A percentile compares a stretch with the other conserved stretches of the same genome.
phyloP scores from a whole-genome alignment of 2,113 vertebrate species.

The Lasiurus cinereus region DNA sequence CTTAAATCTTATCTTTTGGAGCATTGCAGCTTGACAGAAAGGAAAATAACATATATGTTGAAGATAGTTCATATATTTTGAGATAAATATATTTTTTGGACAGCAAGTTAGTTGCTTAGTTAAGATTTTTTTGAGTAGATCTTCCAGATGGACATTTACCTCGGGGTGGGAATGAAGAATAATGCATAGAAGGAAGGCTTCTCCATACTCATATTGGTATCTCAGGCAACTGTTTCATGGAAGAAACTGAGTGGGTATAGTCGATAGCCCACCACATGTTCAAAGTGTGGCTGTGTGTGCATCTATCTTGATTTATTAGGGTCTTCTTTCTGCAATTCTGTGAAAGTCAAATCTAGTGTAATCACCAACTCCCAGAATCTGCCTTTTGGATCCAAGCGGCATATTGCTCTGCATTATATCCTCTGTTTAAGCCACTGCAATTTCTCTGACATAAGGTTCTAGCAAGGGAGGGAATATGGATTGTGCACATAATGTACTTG shows the following conservation, averaged over 20 bases:
- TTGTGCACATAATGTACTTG: slow-evolving; percentile 69
- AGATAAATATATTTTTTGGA: neutral
- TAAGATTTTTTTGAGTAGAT: slow-evolving; percentile 43
- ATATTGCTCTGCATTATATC: slow-evolving; percentile 67
- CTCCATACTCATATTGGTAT: neutral
- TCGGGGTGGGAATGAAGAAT: neutral
- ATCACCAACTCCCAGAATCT: slow-evolving; percentile 73
- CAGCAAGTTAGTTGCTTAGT: neutral
- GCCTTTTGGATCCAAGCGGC: slow-evolving; percentile 62
- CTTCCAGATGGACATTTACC: slow-evolving; percentile 46
- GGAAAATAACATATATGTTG: neutral
- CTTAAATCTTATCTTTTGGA: slow-evolving; percentile 47
- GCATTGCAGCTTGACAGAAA: slow-evolving; percentile 14
- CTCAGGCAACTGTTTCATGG: slow-evolving; percentile 44
- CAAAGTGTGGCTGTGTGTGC: slow-evolving; percentile 57
- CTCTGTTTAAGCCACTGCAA: slow-evolving; percentile 68
- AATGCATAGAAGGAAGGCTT: slow-evolving; percentile 57
- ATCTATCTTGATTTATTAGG: slow-evolving; percentile 79
- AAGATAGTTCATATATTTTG: neutral
- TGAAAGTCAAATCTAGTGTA: slow-evolving; percentile 80
- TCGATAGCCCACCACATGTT: slow-evolving; percentile 46
- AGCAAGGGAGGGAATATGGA: slow-evolving; percentile 66
- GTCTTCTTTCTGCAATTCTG: slow-evolving; percentile 75
- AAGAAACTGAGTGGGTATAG: slow-evolving; percentile 65
- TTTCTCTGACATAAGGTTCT: slow-evolving; percentile 72